These are phyloP conservation scores for Centropyge bicolor DNA, from an alignment of 2,797 vertebrate species.

Conservation along the genomic window DNA sequence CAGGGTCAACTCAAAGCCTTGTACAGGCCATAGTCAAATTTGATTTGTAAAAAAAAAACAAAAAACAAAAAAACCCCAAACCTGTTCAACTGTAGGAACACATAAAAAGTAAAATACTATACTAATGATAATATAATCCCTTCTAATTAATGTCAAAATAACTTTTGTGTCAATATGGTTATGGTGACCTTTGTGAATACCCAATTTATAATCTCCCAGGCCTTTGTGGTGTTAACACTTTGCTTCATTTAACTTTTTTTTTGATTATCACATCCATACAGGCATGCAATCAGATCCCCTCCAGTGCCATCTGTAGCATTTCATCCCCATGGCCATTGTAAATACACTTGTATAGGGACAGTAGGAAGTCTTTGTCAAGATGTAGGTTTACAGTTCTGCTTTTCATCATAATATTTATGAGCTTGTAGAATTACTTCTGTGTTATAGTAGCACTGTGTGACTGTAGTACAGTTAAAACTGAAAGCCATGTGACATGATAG, in stretches of 20 bases:
- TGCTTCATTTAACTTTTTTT: constrained; percentile 35
- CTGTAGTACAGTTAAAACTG: constrained; percentile 41
- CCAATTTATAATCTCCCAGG: neutral
- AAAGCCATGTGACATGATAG: constrained; percentile 46
- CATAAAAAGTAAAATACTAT: neutral
- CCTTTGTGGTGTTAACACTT: constrained; percentile 66
- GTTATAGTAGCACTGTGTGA: constrained; percentile 39
- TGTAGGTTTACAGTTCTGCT: constrained; percentile 41
- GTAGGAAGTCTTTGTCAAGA: constrained; percentile 54
- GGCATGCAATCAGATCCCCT: constrained; percentile 66
- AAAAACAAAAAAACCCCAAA: neutral
- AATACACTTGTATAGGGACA: constrained; percentile 54
- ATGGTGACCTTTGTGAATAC: constrained; percentile 47
- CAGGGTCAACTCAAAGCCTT: neutral
- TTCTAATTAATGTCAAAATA: neutral
- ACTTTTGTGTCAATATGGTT: neutral
- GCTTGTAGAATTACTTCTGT: constrained; percentile 41
- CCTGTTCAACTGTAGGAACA: neutral
- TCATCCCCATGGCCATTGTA: constrained; percentile 64
- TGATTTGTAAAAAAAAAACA: neutral
- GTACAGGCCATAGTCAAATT: neutral
- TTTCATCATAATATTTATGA: constrained; percentile 27
- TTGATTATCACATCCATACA: constrained; percentile 54
- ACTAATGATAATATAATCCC: neutral
- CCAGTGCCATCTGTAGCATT: constrained; percentile 53